These are phyloP conservation scores for Drosophila subobscura DNA, from an alignment of 1,140 invertebrate genomes.

Conservation along the genomic window DNA sequence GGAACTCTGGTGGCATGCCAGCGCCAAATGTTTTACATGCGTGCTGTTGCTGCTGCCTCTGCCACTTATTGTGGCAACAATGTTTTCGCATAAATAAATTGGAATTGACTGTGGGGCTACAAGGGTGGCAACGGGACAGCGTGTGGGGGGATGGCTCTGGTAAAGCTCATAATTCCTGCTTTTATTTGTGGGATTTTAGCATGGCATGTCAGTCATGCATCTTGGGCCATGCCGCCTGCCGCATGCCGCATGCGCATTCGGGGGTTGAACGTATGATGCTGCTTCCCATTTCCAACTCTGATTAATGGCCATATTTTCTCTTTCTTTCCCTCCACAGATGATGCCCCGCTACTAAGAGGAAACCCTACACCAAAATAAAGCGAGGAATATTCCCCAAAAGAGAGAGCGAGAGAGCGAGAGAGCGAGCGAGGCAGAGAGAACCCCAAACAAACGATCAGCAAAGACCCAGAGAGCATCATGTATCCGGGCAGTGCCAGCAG, in stretches of 20 bases:
- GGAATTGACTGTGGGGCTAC: conserved; percentile 50
- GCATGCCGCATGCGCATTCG: conserved; percentile 46
- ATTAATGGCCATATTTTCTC: conserved; percentile 67
- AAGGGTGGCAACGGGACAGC: conserved; percentile 1
- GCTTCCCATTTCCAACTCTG: conserved; percentile 50
- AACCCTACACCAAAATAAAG: too few relatives aligned
- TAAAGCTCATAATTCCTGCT: conserved; percentile 79
- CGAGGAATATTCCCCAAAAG: too few relatives aligned
- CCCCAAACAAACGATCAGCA: neutral
- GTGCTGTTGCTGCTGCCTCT: conserved; percentile 26
- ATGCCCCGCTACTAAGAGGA: conserved; percentile 23
- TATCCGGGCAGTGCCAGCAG: conserved; percentile 62
- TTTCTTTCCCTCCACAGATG: conserved; percentile 27
- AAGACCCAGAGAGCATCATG: conserved; percentile 41
- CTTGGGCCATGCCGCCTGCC: neutral
- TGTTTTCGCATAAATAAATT: conserved; percentile 81
- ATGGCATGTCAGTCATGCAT: conserved; percentile 79
- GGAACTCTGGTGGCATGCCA: conserved; percentile 67
- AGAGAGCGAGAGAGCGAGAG: neutral
- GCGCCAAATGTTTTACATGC: conserved; percentile 77
- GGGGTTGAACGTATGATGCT: conserved; percentile 12
- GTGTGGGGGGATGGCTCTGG: conserved; percentile 6
- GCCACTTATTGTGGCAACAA: conserved; percentile 65
- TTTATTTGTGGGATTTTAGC: conserved; percentile 81
- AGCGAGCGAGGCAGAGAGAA: neutral